Evolutionary conservation across 2,888 invertebrate genomes (phyloP), one percentile per base, ranked within the genome.

Genomic region (Abrostola tripartita): DNA sequence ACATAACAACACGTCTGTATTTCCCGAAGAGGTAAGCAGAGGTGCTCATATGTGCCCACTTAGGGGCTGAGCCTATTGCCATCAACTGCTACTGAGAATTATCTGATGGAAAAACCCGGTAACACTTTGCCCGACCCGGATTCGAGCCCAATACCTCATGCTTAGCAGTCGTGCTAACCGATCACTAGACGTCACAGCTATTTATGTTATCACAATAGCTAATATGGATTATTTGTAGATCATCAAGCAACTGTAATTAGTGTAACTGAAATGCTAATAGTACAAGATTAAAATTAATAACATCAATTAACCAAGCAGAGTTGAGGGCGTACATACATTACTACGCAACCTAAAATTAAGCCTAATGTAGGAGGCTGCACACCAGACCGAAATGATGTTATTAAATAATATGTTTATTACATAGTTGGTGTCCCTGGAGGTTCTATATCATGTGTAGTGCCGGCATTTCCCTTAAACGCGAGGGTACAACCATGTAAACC

Each of bases 351-450:
- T 47, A 24, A 47, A 47, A 47, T 47, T 47, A 47, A 47, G 44
- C 44, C 14, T 24, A 47, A 47, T 47, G 44, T 47, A 24, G 44
- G 41, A 41, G 41, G 44, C 24, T 47, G 44, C 44, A 47, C 44
- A 47, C 5, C 44, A 44, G n/a, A 44, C 44, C 9, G 44, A 47
- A 24, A 24, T 47, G 44, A 47, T 47, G 44, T 47, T 47, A 47
- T 47, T 47, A 47, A 47, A 47, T 47, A 47, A 47, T 47, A 47
- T 47, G 44, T 47, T 47, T 47, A 47, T 14, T 47, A 47, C 44
- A 47, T 47, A 47, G 44, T 47, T 47, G 44, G 8, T 8, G 24
- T 47, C 14, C 14, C 9, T 8, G 14, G 44, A 47, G 44, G 44
- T 24, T 44, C 14, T 44, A 47, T 47, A 47, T 24, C 44, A 24